Percentiles rank a stretch among this genome's conserved stretches.
phyloP scores from a whole-genome alignment of 1,140 invertebrate genomes.

The Aphidius ervi region DNA sequence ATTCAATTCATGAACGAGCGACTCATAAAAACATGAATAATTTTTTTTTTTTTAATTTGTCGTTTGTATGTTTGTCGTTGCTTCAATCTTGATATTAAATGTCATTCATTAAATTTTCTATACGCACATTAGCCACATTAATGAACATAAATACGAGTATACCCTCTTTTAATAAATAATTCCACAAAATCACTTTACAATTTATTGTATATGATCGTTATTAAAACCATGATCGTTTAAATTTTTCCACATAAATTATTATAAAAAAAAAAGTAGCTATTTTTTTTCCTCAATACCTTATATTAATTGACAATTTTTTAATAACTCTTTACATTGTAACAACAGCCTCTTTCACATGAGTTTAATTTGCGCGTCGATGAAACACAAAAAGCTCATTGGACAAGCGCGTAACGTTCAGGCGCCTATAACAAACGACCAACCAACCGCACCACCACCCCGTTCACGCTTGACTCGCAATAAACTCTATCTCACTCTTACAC shows the following conservation, averaged over 20 bases:
- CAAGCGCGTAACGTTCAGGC: constrained; percentile 6
- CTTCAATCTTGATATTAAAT: neutral
- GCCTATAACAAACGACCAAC: constrained; percentile 16
- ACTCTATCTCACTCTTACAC: neutral
- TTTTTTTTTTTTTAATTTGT: too few species aligned
- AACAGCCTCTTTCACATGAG: neutral
- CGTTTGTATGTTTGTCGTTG: too few species aligned
- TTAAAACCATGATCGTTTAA: neutral
- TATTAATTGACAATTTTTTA: too few species aligned
- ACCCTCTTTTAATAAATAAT: constrained; percentile 21
- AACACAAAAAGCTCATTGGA: constrained; percentile 22
- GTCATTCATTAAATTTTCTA: neutral
- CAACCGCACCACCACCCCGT: constrained; percentile 2
- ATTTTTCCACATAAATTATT: neutral
- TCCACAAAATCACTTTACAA: constrained; percentile 18
- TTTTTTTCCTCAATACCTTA: neutral
- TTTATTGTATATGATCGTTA: constrained; percentile 4
- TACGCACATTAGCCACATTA: too few species aligned
- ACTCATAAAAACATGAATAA: too few species aligned
- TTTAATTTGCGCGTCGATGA: constrained; percentile 17
- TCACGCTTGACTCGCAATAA: neutral
- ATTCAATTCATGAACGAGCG: too few species aligned
- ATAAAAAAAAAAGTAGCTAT: too few species aligned
- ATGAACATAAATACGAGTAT: neutral
- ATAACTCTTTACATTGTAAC: too few species aligned